phyloP scores from a whole-genome alignment of 1,140 invertebrate genomes.

The Bombus sibiricus region DNA sequence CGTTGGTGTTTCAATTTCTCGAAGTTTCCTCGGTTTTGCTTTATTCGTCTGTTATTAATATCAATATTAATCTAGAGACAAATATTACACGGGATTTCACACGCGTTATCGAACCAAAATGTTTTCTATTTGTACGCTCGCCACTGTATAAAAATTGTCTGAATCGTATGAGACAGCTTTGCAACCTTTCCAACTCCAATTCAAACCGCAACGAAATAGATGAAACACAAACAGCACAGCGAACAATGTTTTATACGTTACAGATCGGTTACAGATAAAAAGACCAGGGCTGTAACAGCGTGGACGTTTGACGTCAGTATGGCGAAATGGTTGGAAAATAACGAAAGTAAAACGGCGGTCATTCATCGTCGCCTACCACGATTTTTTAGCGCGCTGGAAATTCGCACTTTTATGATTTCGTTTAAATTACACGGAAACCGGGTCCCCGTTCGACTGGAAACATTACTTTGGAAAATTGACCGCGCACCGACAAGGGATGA shows the following conservation, averaged over 20 bases:
- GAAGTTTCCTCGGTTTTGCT: too few relatives aligned
- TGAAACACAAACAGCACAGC: not conserved
- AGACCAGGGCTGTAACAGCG: slow-evolving; percentile 58
- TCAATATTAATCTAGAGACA: too few relatives aligned
- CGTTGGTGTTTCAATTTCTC: too few relatives aligned
- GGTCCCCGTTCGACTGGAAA: slow-evolving; percentile 6
- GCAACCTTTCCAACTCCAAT: not conserved
- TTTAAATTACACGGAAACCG: slow-evolving; percentile 47
- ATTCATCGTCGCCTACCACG: slow-evolving; percentile 53
- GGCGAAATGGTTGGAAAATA: slow-evolving; percentile 69
- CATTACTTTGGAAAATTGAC: slow-evolving; percentile 35
- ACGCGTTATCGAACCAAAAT: too few relatives aligned
- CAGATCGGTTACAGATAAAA: slow-evolving; percentile 66
- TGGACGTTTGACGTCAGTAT: slow-evolving; percentile 59
- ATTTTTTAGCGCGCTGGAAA: slow-evolving; percentile 56
- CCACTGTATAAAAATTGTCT: not conserved
- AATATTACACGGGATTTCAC: too few relatives aligned
- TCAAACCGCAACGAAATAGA: not conserved
- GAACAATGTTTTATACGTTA: slow-evolving; percentile 63
- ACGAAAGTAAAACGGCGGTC: slow-evolving; percentile 65
- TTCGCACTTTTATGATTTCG: slow-evolving; percentile 60
- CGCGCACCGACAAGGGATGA: not conserved
- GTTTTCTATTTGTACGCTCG: too few relatives aligned
- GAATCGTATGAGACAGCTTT: not conserved
- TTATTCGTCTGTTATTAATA: too few relatives aligned